A percentile compares a stretch with the other conserved stretches of the same genome.
phyloP scores from a whole-genome alignment of 2,888 invertebrate genomes.

The Apodemia mormo region DNA sequence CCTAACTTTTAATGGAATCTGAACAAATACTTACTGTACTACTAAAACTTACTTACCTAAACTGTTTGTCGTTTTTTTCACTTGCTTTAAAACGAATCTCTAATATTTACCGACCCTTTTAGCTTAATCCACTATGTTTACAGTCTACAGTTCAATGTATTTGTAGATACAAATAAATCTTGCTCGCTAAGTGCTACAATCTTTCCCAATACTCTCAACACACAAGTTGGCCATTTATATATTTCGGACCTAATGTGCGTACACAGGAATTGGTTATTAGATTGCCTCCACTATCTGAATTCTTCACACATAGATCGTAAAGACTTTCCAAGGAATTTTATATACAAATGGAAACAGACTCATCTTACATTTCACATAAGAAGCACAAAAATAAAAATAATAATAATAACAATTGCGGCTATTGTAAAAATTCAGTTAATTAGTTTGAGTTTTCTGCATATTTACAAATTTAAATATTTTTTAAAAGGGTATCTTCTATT shows the following conservation, averaged over 20 bases:
- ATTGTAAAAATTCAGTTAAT: too few species aligned
- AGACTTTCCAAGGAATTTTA: slow-evolving; percentile 3
- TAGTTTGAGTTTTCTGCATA: too few species aligned
- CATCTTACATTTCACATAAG: not conserved
- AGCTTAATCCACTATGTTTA: slow-evolving; percentile 17
- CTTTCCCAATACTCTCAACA: slow-evolving; percentile 31
- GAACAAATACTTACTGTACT: too few species aligned
- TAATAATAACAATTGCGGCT: too few species aligned
- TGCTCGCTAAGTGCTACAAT: slow-evolving; percentile 32
- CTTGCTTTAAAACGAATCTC: slow-evolving; percentile 8
- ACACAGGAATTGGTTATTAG: slow-evolving; percentile 16
- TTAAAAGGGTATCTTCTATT: too few species aligned
- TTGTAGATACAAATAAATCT: slow-evolving; percentile 32
- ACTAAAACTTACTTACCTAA: slow-evolving; percentile 7
- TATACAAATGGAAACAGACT: not conserved
- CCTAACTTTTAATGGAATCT: too few species aligned
- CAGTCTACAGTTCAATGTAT: slow-evolving; percentile 22
- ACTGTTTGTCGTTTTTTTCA: slow-evolving; percentile 18
- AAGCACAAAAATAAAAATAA: not conserved
- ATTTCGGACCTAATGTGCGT: slow-evolving; percentile 33
- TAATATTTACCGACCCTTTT: slow-evolving; percentile 14
- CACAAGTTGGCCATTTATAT: slow-evolving; percentile 33
- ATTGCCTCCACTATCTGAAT: not conserved
- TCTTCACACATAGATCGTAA: slow-evolving; percentile 1
- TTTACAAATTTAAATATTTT: too few species aligned